Evolutionary conservation across 2,888 invertebrate genomes (phyloP), one percentile per base, ranked within the genome.

Genomic region (Dasysyrphus albostriatus): DNA sequence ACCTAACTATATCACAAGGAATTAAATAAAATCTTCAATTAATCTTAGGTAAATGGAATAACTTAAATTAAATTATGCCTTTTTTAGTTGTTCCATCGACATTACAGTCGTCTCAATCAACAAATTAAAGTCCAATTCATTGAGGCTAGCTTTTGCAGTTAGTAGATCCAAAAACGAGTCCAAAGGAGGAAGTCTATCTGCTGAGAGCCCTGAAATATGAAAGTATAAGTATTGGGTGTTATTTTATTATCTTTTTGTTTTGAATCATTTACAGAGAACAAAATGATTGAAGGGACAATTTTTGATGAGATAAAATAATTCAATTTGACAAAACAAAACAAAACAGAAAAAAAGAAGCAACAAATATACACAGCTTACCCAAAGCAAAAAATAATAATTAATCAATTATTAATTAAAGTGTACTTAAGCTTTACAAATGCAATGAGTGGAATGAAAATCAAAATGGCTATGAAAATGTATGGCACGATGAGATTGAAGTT

Each of bases 61-160:
- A 7, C 10, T 49, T 34, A 8, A 37, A 16, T 37, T 19, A 24
- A 44, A 34, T 82, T 77, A 81, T 24, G 34, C 19, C 32, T 49
- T 74, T 14, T 89, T 90, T 32, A 92, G 88, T 58, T 91, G 90
- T 32, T 92, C 91, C 89, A 93, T 90, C 37, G 93, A 93, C 47
- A 91, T 91, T 24, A 92, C 89, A 32, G 97, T 97, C 14, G 97
- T 96, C 92, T 97, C 97, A 89, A 97, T 97, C 59, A 97, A 94
- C 83, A 97, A 94, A 89, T 96, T 97, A 92, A 97, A 97, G 92
- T 97, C 97, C 89, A 97, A 93, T 90, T 97, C 97, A 85, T 96
- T 95, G 83, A 97, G 94, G 91, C 96, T 97, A 14, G 97, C 97
- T 93, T 97, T 97, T 8, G 97, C 97, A 0, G 97, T 97, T 54